phyloP scores from a whole-genome alignment of 2,888 invertebrate species.

The Phania funesta region DNA sequence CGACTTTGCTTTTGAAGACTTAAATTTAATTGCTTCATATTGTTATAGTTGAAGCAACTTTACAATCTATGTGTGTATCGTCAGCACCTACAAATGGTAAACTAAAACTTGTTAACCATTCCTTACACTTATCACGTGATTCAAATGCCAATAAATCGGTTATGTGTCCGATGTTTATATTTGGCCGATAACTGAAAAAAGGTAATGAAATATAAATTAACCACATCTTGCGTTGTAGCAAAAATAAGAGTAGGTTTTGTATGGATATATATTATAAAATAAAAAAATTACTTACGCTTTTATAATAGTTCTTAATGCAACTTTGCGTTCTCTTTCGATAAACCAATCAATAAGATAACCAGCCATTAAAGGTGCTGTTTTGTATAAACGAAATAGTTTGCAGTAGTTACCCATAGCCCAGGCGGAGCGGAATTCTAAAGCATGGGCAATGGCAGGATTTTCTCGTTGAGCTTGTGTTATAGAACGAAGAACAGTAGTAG shows the following conservation, averaged over 20 bases:
- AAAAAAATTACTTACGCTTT: slow-evolving; percentile 94
- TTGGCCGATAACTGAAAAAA: slow-evolving; percentile 95
- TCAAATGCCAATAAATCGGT: slow-evolving; percentile 93
- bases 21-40: slow-evolving; percentile 69
- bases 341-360: slow-evolving; percentile 99
- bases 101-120: slow-evolving; percentile 92
- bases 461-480: slow-evolving; percentile 88
- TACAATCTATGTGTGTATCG: slow-evolving; percentile 93
- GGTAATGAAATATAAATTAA: background rate
- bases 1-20: slow-evolving; percentile 17
- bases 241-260: background rate
- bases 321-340: slow-evolving; percentile 95
- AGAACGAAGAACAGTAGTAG: slow-evolving; percentile 93
- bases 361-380: slow-evolving; percentile 95
- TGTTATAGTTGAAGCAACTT: slow-evolving; percentile 81
- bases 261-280: background rate
- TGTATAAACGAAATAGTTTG: slow-evolving; percentile 95
- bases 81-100: slow-evolving; percentile 86
- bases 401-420: slow-evolving; percentile 97
- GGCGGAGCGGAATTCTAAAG: slow-evolving; percentile 93
- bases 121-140: slow-evolving; percentile 89
- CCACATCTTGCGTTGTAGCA: background rate
- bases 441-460: slow-evolving; percentile 91
- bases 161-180: slow-evolving; percentile 92
- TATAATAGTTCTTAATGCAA: slow-evolving; percentile 93